phyloP scores from a whole-genome alignment of 2,113 vertebrate genomes.

The Scolopax mira region DNA sequence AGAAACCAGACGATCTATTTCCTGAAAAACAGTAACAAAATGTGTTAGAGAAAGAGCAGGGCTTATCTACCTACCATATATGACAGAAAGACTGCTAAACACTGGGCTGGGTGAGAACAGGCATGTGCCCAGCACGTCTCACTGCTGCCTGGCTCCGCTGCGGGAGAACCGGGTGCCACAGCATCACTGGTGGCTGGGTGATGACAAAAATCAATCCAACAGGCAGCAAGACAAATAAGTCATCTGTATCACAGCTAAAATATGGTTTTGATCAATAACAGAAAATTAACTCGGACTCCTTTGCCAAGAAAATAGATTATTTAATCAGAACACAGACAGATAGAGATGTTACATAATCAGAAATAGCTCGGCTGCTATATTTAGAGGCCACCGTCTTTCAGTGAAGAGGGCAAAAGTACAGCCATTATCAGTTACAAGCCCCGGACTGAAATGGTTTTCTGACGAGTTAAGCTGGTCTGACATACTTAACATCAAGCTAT shows the following conservation, averaged over 20 bases:
- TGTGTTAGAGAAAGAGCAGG: background rate
- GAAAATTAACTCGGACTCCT: conserved; percentile 41
- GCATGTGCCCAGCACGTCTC: background rate
- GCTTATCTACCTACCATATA: background rate
- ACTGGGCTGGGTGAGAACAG: background rate
- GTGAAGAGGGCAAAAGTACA: conserved; percentile 27
- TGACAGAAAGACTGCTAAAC: background rate
- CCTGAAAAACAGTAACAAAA: background rate
- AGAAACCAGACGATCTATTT: background rate
- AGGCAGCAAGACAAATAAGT: conserved; percentile 49
- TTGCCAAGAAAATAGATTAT: conserved; percentile 61
- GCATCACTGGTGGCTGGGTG: background rate
- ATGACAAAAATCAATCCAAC: conserved; percentile 58
- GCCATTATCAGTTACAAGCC: background rate
- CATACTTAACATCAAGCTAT: background rate
- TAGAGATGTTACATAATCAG: conserved; percentile 44
- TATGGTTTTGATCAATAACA: conserved; percentile 48
- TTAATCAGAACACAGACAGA: conserved; percentile 43
- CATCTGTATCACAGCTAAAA: conserved; percentile 43
- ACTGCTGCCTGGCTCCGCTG: background rate
- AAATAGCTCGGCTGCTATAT: conserved; percentile 1
- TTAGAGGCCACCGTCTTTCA: conserved; percentile 3
- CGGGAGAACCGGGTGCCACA: fast-evolving
- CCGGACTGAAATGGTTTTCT: conserved; percentile 16
- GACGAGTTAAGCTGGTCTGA: background rate